Evolutionary conservation across 2,797 vertebrate genomes (phyloP), one percentile per base, ranked within the genome.

Genomic region (Antrozous pallidus): DNA sequence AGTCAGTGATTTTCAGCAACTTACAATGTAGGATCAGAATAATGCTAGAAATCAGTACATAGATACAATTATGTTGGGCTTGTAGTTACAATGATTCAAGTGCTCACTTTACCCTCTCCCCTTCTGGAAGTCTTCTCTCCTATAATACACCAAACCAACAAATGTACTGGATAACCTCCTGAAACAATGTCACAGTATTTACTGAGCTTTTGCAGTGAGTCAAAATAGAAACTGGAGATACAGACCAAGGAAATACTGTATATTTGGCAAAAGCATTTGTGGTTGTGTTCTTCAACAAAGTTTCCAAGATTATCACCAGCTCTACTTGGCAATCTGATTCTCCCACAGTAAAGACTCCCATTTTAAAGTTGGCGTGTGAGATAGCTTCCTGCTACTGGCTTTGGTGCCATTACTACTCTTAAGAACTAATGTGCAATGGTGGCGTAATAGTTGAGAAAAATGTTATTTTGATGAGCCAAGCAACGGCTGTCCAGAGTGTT

Each of bases 261-360:
- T 97, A 97, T 98, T 98, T 98, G 97, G 97, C 97, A 96, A 98
- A 98, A 98, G 97, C 93, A 97, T 97, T 95, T 97, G 97, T 97
- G 97, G 97, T 90, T 97, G 96, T 98, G 97, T 96, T 98, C 96
- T 97, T 92, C 95, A 97, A 95, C 9, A 47, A 65, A 63, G 94
- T 98, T 98, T 98, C 98, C 97, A 97, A 98, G 97, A 98, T 98
- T 98, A 98, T 97, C 96, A 98, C 96, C 42, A 71, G 96, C 94
- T 98, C 97, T 81, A 93, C 97, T 98, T 97, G 98, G 97, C 97
- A 97, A 96, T 69, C 88, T 61, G 36, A 69, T 88, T 95, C 78
- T 94, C 96, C 95, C 97, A 97, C 88, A 97, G 74, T 97, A 85
- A 91, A 95, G 91, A 54, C 80, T 97, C 94, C 97, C 96, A 4